phyloP scores from a whole-genome alignment of 2,888 invertebrate genomes.

The Chydorus sphaericus region DNA sequence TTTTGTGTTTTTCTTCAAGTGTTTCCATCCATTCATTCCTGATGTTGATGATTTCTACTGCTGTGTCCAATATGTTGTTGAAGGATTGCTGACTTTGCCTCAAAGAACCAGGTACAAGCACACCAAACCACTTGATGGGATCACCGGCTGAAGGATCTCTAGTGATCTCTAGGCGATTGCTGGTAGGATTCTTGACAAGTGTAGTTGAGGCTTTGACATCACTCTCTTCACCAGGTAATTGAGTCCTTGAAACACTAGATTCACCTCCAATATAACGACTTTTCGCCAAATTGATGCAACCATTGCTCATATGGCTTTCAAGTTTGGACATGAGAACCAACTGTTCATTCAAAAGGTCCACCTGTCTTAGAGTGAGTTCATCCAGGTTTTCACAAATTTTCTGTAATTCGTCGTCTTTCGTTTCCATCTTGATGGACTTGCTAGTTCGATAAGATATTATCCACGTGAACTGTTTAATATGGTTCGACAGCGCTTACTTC shows the following conservation, averaged over 20 bases:
- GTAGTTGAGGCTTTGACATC: conserved; percentile 24
- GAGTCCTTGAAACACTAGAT: background rate
- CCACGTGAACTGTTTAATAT: too few relatives aligned
- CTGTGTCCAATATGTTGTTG: conserved; percentile 47
- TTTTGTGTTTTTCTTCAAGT: background rate
- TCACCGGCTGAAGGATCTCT: conserved; percentile 30
- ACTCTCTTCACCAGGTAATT: background rate
- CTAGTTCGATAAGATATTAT: too few relatives aligned
- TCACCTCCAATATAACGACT: conserved; percentile 58
- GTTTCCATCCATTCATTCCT: conserved; percentile 35
- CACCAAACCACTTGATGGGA: conserved; percentile 75
- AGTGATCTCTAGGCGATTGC: background rate
- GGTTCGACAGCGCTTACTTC: too few relatives aligned
- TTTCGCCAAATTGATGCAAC: conserved; percentile 59
- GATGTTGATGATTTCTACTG: conserved; percentile 51
- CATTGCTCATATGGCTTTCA: conserved; percentile 50
- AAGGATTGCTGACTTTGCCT: conserved; percentile 58
- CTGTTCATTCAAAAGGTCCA: conserved; percentile 58
- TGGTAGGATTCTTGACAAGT: background rate
- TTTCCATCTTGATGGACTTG: background rate
- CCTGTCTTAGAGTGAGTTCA: conserved; percentile 46
- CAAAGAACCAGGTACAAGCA: conserved; percentile 64
- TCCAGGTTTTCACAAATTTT: conserved; percentile 40
- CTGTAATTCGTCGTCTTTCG: background rate
- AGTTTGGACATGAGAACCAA: conserved; percentile 49